A percentile compares a stretch with the other conserved stretches of the same genome.
These are phyloP conservation scores for Wasmannia auropunctata DNA, from an alignment of 1,140 invertebrate species.

Conservation along the genomic window DNA sequence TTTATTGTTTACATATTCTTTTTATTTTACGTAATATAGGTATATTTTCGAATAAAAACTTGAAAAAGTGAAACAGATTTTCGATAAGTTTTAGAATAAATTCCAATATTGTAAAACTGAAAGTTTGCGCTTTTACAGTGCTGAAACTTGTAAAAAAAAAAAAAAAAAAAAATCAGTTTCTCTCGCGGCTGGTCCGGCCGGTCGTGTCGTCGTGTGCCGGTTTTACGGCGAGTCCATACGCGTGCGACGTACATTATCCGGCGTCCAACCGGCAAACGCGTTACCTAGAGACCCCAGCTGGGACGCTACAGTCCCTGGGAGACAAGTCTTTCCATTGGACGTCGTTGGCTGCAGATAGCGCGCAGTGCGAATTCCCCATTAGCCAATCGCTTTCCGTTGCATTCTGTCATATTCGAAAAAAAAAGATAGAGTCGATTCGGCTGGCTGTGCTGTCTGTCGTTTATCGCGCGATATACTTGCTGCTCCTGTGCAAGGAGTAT, in stretches of 20 bases:
- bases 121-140: background rate
- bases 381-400: background rate
- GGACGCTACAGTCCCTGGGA: background rate
- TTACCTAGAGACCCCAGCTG: background rate
- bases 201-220: background rate
- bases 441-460: background rate
- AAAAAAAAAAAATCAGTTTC: background rate
- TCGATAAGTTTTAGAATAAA: background rate
- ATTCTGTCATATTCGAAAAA: background rate
- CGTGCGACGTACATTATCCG: background rate
- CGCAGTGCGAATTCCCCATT: background rate
- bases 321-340: background rate
- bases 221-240: background rate
- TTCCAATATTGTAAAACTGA: background rate
- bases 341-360: background rate
- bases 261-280: background rate
- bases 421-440: background rate
- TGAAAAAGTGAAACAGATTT: background rate
- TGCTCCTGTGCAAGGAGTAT: background rate
- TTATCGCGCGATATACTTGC: background rate
- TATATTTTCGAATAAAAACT: background rate
- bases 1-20: background rate
- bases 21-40: background rate
- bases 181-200: background rate
- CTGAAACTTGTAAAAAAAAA: too few species aligned